Percentiles rank a stretch among this genome's conserved stretches.
phyloP scores from a whole-genome alignment of 2,888 invertebrate species.

The Clanis bilineata region DNA sequence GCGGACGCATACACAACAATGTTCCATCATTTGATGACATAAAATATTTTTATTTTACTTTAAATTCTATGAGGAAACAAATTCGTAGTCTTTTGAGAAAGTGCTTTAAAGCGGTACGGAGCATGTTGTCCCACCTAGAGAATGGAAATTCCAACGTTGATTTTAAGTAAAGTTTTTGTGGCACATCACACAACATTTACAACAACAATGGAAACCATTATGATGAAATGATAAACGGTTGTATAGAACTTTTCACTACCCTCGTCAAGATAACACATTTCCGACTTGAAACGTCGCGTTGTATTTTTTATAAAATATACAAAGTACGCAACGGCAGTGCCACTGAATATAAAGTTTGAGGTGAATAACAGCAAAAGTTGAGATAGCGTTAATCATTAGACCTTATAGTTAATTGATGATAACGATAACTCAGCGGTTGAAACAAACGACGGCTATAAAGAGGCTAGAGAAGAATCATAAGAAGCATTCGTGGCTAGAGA shows the following conservation, averaged over 20 bases:
- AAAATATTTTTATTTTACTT: neutral
- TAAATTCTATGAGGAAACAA: neutral
- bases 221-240: neutral
- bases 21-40: neutral
- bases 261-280: conserved; percentile 2
- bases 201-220: neutral
- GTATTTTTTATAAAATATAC: neutral
- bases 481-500: too few species aligned
- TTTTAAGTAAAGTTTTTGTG: neutral
- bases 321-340: neutral
- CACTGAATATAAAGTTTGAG: too few species aligned
- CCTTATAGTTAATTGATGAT: too few species aligned
- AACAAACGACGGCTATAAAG: too few species aligned
- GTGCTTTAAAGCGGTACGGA: too few species aligned
- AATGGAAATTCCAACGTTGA: neutral
- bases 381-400: too few species aligned
- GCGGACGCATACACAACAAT: too few species aligned
- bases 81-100: neutral
- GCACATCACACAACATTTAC: neutral
- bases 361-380: too few species aligned
- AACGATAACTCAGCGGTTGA: too few species aligned
- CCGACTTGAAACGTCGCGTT: neutral
- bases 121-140: neutral
- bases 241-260: neutral
- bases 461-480: too few species aligned